Evolutionary conservation across 2,888 invertebrate genomes (phyloP).

Genomic region (Phragmatobia fuliginosa): DNA sequence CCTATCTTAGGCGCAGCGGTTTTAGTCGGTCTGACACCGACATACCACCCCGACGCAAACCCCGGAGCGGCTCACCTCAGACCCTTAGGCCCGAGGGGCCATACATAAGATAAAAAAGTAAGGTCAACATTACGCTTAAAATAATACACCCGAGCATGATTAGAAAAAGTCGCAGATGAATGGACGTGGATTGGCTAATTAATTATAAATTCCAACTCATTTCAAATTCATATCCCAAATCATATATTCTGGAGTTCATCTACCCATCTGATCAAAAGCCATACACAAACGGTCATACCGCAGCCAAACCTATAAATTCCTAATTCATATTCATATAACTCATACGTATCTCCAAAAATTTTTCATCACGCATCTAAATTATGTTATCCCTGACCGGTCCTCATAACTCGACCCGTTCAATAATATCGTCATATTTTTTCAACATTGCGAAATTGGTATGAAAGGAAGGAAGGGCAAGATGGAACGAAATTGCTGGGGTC

Average conservation of each 20-base stretch:
- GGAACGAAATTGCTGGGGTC: constrained; percentile 80
- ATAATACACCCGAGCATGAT: too few species aligned
- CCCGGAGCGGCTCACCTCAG: too few species aligned
- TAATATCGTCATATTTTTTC: constrained; percentile 85
- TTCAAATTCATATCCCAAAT: background rate
- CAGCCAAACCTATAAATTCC: constrained; percentile 35
- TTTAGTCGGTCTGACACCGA: too few species aligned
- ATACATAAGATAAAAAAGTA: too few species aligned
- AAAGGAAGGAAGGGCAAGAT: constrained; percentile 81
- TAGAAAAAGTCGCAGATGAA: too few species aligned
- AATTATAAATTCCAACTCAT: background rate
- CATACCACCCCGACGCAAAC: too few species aligned
- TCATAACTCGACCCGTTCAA: constrained; percentile 78
- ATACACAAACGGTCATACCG: constrained; percentile 23
- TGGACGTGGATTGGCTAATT: too few species aligned
- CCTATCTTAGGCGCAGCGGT: too few species aligned
- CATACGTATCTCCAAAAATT: constrained; percentile 41
- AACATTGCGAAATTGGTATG: constrained; percentile 82
- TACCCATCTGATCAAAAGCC: constrained; percentile 12
- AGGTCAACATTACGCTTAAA: too few species aligned
- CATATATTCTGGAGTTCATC: constrained; percentile 1
- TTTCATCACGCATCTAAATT: constrained; percentile 57
- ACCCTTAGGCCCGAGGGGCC: too few species aligned
- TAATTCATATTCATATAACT: constrained; percentile 46
- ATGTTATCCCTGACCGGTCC: constrained; percentile 76